phyloP scores from a whole-genome alignment of 2,888 invertebrate species.

The Netelia inedita region DNA sequence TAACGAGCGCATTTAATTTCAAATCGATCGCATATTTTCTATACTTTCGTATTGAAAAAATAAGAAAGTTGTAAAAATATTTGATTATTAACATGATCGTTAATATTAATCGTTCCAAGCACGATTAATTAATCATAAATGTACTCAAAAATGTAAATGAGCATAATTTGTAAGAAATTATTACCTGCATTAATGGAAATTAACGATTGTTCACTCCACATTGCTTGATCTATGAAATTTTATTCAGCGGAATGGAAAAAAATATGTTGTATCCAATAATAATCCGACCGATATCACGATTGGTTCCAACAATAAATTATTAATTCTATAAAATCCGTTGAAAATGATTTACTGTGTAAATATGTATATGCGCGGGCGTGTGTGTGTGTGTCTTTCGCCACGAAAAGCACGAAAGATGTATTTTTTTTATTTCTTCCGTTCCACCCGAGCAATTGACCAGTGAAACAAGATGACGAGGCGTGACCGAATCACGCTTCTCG shows the following conservation, averaged over 20 bases:
- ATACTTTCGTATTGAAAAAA: too few relatives aligned
- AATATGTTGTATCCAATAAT: not conserved
- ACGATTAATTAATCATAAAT: too few relatives aligned
- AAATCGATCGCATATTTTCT: too few relatives aligned
- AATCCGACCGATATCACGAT: not conserved
- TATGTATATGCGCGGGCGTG: not conserved
- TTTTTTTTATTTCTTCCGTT: slow-evolving; percentile 44
- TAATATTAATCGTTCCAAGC: too few relatives aligned
- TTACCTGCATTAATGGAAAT: too few relatives aligned
- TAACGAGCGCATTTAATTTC: too few relatives aligned
- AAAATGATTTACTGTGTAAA: not conserved
- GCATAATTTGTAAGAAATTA: not conserved
- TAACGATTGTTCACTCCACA: too few relatives aligned
- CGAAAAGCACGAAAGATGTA: not conserved
- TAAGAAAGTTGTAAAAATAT: too few relatives aligned
- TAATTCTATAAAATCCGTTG: not conserved
- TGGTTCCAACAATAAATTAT: not conserved
- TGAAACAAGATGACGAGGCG: slow-evolving; percentile 71
- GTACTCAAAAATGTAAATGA: too few relatives aligned
- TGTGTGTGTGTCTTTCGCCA: not conserved
- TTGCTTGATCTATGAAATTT: not conserved
- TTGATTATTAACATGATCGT: too few relatives aligned
- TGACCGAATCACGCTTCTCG: slow-evolving; percentile 63
- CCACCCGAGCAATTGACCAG: slow-evolving; percentile 60
- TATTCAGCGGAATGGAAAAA: not conserved